Evolutionary conservation across 2,888 invertebrate genomes (phyloP).

Genomic region (Meloe dianella): DNA sequence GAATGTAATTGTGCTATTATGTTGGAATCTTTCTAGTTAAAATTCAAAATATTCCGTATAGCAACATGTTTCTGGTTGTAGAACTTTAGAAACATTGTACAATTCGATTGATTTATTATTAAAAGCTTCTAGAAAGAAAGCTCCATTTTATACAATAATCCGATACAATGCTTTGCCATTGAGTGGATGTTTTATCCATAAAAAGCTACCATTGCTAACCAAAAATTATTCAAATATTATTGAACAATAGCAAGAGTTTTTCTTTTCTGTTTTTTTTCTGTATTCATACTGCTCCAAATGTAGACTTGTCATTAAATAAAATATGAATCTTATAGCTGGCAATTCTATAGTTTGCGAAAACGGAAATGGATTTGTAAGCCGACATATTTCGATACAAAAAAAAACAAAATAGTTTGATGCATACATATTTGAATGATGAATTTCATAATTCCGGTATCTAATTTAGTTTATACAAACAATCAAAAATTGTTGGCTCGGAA

Average conservation of each 20-base stretch:
- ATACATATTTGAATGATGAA: background rate
- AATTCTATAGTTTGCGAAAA: background rate
- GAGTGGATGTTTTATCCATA: background rate
- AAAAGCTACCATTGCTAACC: background rate
- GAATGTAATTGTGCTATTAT: no score
- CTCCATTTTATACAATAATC: background rate
- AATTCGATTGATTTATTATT: constrained; percentile 7
- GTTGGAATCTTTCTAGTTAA: background rate
- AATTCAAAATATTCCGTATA: background rate
- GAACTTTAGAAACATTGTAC: background rate
- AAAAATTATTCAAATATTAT: constrained; percentile 2
- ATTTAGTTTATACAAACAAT: background rate
- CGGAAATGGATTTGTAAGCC: no score
- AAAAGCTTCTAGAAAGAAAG: constrained; percentile 5
- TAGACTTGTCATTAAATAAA: background rate
- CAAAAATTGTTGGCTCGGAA: constrained; percentile 3
- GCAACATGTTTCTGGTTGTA: background rate
- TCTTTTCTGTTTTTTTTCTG: no score
- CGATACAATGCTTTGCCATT: background rate
- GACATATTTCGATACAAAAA: background rate
- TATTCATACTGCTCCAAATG: no score
- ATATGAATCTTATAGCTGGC: background rate
- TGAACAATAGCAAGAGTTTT: no score
- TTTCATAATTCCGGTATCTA: background rate
- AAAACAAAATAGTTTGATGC: background rate